phyloP scores from a whole-genome alignment of 2,888 invertebrate species.

The Gryllus longicercus region DNA sequence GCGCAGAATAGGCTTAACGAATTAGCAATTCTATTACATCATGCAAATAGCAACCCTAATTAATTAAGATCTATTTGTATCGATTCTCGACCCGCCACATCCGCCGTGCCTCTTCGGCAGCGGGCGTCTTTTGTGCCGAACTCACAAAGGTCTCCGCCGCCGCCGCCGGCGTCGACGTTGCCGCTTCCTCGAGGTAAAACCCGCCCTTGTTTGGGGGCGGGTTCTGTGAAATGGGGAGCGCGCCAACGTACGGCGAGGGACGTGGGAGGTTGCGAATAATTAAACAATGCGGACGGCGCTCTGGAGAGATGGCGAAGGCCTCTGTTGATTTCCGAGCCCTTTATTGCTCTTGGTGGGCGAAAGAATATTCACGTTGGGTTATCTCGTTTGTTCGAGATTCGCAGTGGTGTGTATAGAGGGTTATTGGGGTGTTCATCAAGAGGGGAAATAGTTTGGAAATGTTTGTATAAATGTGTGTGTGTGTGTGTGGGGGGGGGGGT shows the following conservation, averaged over 20 bases:
- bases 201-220: neutral
- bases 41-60: neutral
- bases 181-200: neutral
- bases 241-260: neutral
- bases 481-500: too few relatives aligned
- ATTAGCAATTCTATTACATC: constrained; percentile 17
- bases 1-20: constrained; percentile 11
- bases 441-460: too few relatives aligned
- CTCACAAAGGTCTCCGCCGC: neutral
- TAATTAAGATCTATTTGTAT: constrained; percentile 17
- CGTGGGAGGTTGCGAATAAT: neutral
- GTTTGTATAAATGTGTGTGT: too few relatives aligned
- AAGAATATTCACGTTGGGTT: neutral
- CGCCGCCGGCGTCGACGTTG: neutral
- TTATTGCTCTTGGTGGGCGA: neutral
- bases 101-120: neutral
- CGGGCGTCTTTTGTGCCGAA: neutral
- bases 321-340: neutral
- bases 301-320: neutral
- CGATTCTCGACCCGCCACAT: neutral
- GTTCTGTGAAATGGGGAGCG: neutral
- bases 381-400: too few relatives aligned
- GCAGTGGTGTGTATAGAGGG: too few relatives aligned
- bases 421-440: too few relatives aligned
- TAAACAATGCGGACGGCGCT: neutral